Evolutionary conservation across 2,113 vertebrate genomes (phyloP).

Genomic region (Hemicordylus capensis): DNA sequence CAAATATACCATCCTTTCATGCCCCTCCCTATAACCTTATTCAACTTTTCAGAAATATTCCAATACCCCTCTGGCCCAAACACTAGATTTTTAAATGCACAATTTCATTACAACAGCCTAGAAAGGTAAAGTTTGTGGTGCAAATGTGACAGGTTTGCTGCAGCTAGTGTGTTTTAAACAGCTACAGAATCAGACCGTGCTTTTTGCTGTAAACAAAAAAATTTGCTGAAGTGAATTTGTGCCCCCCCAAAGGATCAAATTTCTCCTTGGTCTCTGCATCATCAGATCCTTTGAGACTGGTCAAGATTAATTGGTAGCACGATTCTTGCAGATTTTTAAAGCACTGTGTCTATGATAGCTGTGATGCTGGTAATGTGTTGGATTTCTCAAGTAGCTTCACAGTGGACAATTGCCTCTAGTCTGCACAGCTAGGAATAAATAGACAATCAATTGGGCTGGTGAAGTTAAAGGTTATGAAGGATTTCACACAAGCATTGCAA

Average conservation of each 20-base stretch:
- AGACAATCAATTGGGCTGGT: not conserved
- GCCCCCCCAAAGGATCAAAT: not conserved
- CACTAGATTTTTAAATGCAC: not conserved
- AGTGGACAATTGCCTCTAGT: conserved; percentile 5
- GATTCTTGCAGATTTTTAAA: not conserved
- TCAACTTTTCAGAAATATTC: conserved; percentile 19
- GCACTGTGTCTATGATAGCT: not conserved
- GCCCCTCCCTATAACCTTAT: conserved; percentile 42
- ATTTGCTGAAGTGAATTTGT: conserved; percentile 12
- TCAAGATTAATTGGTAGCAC: conserved; percentile 25
- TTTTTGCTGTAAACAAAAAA: not conserved
- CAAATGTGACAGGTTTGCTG: not conserved
- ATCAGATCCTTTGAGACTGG: conserved; percentile 43
- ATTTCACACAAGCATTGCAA: too few relatives aligned
- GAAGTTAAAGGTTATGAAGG: too few relatives aligned
- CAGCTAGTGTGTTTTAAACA: not conserved
- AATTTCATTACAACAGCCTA: not conserved
- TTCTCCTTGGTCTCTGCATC: conserved; percentile 44
- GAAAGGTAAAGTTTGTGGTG: not conserved
- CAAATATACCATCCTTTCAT: conserved; percentile 48
- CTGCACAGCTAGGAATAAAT: not conserved
- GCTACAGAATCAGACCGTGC: not conserved
- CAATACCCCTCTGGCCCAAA: not conserved
- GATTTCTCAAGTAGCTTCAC: too few relatives aligned
- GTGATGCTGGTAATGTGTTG: not conserved